Evolutionary conservation across 2,113 vertebrate genomes (phyloP).

Genomic region (Geococcyx californianus): DNA sequence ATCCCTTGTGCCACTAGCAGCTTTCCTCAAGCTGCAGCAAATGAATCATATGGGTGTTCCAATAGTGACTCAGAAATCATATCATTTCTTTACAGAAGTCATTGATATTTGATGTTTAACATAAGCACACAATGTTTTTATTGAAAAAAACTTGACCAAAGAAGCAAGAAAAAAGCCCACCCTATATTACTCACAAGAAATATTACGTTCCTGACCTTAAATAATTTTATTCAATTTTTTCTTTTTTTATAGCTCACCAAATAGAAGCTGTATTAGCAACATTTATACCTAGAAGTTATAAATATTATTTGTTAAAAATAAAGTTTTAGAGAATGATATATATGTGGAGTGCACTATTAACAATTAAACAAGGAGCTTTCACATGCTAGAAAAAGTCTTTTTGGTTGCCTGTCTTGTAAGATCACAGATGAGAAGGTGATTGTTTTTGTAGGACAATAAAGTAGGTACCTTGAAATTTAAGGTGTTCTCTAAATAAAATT

Average conservation of each 20-base stretch:
- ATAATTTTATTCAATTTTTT: background rate
- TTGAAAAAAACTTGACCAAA: background rate
- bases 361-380: background rate
- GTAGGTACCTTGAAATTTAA: background rate
- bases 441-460: background rate
- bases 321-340: background rate
- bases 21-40: slow-evolving; percentile 30
- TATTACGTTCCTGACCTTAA: background rate
- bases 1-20: background rate
- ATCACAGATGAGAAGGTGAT: background rate
- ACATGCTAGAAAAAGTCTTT: background rate
- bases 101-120: slow-evolving; percentile 32
- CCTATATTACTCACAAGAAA: background rate
- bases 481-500: background rate
- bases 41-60: slow-evolving; percentile 56
- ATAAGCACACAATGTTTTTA: background rate
- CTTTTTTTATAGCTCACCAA: background rate
- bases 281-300: background rate
- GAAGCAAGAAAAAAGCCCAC: background rate
- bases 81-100: slow-evolving; percentile 12
- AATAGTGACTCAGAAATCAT: slow-evolving; percentile 54
- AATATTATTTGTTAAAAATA: background rate
- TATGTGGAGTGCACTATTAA: background rate
- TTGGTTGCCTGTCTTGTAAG: background rate
- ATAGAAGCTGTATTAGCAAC: background rate